A percentile compares a stretch with the other conserved stretches of the same genome.
Evolutionary conservation across 2,113 vertebrate species (phyloP).

Genomic region (Sorex fumeus): DNA sequence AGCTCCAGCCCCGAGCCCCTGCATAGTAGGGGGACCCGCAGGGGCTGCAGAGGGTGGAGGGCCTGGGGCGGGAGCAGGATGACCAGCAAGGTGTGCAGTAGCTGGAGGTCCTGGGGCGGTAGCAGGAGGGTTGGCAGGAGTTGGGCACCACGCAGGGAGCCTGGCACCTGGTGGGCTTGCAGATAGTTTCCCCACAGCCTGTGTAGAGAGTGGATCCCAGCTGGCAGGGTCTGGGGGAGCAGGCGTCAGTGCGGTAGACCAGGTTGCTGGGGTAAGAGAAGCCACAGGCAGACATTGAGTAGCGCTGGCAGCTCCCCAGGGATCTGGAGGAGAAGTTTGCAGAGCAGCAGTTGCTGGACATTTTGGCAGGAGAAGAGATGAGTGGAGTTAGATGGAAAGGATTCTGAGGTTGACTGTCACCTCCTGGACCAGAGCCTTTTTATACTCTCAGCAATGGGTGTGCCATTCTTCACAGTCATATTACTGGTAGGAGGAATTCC

Average conservation of each 20-base stretch:
- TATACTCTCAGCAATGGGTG: background rate
- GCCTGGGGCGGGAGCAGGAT: background rate
- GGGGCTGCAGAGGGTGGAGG: background rate
- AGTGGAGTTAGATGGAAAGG: background rate
- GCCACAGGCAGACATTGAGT: background rate
- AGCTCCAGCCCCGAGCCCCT: background rate
- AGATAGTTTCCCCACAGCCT: background rate
- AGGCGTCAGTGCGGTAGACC: background rate
- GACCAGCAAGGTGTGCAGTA: background rate
- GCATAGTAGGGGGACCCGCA: background rate
- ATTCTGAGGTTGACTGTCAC: background rate
- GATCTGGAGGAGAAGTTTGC: background rate
- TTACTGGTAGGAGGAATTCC: background rate
- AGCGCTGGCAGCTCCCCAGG: background rate
- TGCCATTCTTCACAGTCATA: background rate
- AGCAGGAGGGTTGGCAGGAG: background rate
- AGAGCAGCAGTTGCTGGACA: background rate
- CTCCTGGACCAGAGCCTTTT: background rate
- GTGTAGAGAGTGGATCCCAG: background rate
- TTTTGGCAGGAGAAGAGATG: background rate
- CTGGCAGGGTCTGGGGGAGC: background rate
- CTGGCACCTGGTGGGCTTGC: background rate
- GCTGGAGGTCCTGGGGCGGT: background rate
- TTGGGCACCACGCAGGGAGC: background rate
- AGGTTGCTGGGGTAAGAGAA: background rate